Conservation (phyloP, 2,888 invertebrate genomes). For the Diaphora mendica region DNA sequence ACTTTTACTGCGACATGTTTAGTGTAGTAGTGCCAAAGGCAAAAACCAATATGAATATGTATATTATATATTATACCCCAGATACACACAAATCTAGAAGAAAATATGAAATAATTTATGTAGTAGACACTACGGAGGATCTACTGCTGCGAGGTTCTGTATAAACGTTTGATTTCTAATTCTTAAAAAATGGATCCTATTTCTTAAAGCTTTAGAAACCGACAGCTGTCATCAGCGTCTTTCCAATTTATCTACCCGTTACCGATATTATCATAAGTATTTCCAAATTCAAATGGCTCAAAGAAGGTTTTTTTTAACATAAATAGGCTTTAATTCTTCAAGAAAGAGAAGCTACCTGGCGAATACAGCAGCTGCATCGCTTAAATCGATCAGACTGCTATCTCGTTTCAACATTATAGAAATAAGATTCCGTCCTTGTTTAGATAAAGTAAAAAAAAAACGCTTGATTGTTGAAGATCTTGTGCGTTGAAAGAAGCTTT, state of each 20-base stretch:
- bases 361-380: slow-evolving; percentile 74
- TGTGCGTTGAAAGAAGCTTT: slow-evolving; percentile 42
- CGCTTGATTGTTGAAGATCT: slow-evolving; percentile 43
- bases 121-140: not conserved
- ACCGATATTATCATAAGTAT: slow-evolving; percentile 48
- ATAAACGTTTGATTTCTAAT: not conserved
- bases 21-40: too few species aligned
- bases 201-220: slow-evolving; percentile 10
- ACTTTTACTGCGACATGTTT: too few species aligned
- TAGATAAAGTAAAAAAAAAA: slow-evolving; percentile 61
- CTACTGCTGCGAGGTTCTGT: not conserved
- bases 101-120: not conserved
- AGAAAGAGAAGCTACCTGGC: slow-evolving; percentile 74
- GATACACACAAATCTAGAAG: not conserved
- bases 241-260: slow-evolving; percentile 35
- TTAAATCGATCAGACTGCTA: slow-evolving; percentile 71
- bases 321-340: slow-evolving; percentile 68
- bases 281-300: slow-evolving; percentile 35
- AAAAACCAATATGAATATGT: too few species aligned
- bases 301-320: slow-evolving; percentile 61
- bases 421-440: slow-evolving; percentile 55
- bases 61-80: too few species aligned
- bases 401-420: slow-evolving; percentile 57
- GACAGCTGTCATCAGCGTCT: slow-evolving; percentile 32
- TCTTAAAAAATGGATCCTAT: slow-evolving; percentile 5